phyloP scores from a whole-genome alignment of 2,888 invertebrate genomes.

The Capitulum mitella region DNA sequence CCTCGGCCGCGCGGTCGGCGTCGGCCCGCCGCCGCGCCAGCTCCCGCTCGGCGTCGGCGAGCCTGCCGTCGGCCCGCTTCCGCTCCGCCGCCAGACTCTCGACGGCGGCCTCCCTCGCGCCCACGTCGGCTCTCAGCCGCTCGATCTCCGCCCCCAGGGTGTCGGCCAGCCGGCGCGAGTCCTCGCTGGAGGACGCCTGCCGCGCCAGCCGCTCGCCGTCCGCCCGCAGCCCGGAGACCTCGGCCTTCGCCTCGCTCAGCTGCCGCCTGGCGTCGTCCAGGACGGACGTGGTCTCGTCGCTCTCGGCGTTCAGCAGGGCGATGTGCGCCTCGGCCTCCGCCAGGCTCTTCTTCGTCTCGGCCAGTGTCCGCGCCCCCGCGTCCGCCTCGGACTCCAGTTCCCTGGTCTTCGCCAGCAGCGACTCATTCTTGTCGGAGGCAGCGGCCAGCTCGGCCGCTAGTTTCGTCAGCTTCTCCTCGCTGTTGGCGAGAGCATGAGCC shows the following conservation, averaged over 20 bases:
- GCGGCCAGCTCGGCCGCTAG: not conserved
- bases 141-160: constrained; percentile 23
- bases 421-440: not conserved
- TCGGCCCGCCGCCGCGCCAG: not conserved
- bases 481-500: no score
- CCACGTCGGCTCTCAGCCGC: not conserved
- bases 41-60: not conserved
- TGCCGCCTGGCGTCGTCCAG: not conserved
- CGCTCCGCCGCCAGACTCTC: constrained; percentile 8
- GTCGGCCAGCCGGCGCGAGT: constrained; percentile 15
- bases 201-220: not conserved
- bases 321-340: not conserved
- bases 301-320: not conserved
- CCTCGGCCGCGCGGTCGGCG: not conserved
- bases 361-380: not conserved
- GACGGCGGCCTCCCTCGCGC: not conserved
- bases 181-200: not conserved
- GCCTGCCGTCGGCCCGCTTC: constrained; percentile 26
- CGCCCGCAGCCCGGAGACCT: not conserved
- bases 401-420: not conserved
- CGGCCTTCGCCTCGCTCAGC: no score
- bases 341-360: not conserved
- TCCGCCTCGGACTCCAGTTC: not conserved
- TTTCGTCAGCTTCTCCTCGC: not conserved
- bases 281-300: not conserved